Percentiles rank a stretch among this genome's conserved stretches.
Evolutionary conservation across 2,888 invertebrate genomes (phyloP).

Genomic region (Odontocolon sp.): DNA sequence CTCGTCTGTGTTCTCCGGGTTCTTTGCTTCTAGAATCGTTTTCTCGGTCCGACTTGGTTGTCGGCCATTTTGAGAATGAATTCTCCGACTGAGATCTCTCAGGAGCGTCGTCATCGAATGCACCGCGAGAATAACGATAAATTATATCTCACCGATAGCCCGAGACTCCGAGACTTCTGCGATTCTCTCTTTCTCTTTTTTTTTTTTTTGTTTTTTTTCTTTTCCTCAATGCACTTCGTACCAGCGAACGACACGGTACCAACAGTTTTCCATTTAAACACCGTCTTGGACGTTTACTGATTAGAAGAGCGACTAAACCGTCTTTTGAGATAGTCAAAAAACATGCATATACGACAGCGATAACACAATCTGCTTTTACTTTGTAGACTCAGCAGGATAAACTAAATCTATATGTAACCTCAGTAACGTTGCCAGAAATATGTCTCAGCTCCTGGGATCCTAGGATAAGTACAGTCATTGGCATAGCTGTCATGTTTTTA

Average conservation of each 20-base stretch:
- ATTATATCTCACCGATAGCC: constrained; percentile 62
- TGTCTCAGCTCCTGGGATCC: no score
- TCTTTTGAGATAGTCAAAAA: background rate
- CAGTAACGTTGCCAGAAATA: no score
- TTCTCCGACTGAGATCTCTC: constrained; percentile 3
- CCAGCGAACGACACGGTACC: background rate
- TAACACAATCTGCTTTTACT: background rate
- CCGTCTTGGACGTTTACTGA: background rate
- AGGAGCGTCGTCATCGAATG: constrained; percentile 73
- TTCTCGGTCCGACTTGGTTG: constrained; percentile 34
- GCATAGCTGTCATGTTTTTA: no score
- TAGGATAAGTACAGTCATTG: no score
- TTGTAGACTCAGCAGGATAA: no score
- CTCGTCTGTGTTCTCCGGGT: constrained; percentile 13
- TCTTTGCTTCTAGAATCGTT: constrained; percentile 30
- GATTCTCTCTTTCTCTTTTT: no score
- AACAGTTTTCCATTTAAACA: background rate
- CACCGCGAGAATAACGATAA: constrained; percentile 71
- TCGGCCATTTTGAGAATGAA: constrained; percentile 77
- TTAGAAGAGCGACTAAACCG: background rate
- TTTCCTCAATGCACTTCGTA: background rate
- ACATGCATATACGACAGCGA: background rate
- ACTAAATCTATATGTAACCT: background rate
- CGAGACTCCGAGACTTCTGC: constrained; percentile 30
- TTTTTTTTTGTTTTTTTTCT: background rate